Percentiles rank a stretch among this genome's conserved stretches.
Evolutionary conservation across 2,113 vertebrate species (phyloP).

Genomic region (Gasterosteus aculeatus): DNA sequence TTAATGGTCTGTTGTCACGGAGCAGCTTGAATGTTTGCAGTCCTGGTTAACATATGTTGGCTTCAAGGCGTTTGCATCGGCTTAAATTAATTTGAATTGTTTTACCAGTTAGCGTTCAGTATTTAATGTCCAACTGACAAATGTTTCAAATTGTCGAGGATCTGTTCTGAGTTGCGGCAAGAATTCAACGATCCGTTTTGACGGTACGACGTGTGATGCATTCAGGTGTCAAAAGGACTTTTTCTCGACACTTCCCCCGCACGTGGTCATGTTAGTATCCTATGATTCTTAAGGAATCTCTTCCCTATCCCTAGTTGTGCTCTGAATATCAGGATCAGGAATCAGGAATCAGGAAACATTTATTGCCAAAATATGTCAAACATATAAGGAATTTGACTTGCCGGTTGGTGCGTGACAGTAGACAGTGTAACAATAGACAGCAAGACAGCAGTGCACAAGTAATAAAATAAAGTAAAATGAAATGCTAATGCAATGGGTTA

Average conservation of each 20-base stretch:
- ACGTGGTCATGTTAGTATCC: constrained; percentile 77
- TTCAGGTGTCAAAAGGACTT: constrained; percentile 24
- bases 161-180: background rate
- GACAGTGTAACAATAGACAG: too few relatives aligned
- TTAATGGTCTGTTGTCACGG: background rate
- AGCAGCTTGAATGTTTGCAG: constrained; percentile 10
- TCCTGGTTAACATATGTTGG: constrained; percentile 7
- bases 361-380: too few relatives aligned
- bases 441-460: too few relatives aligned
- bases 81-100: background rate
- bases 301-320: constrained; percentile 15
- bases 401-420: too few relatives aligned
- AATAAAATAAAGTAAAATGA: too few relatives aligned
- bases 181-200: constrained; percentile 4
- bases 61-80: background rate
- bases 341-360: too few relatives aligned
- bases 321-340: background rate
- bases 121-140: background rate
- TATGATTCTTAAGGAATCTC: constrained; percentile 14
- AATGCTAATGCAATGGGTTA: too few relatives aligned
- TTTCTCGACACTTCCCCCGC: constrained; percentile 76
- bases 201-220: constrained; percentile 73
- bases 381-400: too few relatives aligned
- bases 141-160: background rate
- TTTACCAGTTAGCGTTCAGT: background rate